Evolutionary conservation across 2,797 vertebrate species (phyloP).

Genomic region (Syngnathus rostellatus): DNA sequence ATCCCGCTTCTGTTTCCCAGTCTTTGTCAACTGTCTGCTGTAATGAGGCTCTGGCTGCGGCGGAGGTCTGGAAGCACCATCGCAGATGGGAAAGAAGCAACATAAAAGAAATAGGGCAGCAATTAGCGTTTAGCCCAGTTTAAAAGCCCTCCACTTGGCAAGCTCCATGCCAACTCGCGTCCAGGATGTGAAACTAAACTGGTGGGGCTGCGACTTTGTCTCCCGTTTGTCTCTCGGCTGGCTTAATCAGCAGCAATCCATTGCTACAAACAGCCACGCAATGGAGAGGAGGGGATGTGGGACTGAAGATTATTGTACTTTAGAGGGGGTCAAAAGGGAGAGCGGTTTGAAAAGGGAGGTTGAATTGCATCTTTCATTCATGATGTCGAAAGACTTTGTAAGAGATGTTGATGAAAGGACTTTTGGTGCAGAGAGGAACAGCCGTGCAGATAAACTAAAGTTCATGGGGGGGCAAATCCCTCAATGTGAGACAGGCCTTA

Average conservation of each 20-base stretch:
- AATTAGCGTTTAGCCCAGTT: slow-evolving; percentile 77
- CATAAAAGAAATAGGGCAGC: slow-evolving; percentile 77
- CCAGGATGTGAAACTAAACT: slow-evolving; percentile 71
- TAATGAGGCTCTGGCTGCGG: slow-evolving; percentile 74
- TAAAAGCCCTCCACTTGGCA: slow-evolving; percentile 74
- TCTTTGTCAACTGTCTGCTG: slow-evolving; percentile 71
- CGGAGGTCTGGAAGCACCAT: slow-evolving; percentile 69
- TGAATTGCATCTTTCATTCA: slow-evolving; percentile 66
- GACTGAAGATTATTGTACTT: slow-evolving; percentile 67
- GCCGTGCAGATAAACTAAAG: slow-evolving; percentile 41
- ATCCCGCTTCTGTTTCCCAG: slow-evolving; percentile 69
- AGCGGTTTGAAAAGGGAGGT: slow-evolving; percentile 33
- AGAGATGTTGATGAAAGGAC: slow-evolving; percentile 60
- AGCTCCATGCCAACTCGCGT: slow-evolving; percentile 61
- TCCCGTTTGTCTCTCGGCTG: slow-evolving; percentile 65
- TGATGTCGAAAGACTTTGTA: slow-evolving; percentile 56
- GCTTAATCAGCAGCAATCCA: slow-evolving; percentile 64
- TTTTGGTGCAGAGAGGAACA: slow-evolving; percentile 56
- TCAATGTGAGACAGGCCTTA: slow-evolving; percentile 40
- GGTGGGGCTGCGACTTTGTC: slow-evolving; percentile 68
- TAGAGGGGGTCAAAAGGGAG: slow-evolving; percentile 63
- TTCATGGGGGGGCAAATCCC: slow-evolving; percentile 63
- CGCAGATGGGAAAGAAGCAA: slow-evolving; percentile 74
- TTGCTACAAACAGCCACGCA: slow-evolving; percentile 57
- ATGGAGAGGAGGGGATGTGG: slow-evolving; percentile 62